Base-by-base conservation (phyloP, 2,888 invertebrate genomes). In the Cepaea hortensis region DNA sequence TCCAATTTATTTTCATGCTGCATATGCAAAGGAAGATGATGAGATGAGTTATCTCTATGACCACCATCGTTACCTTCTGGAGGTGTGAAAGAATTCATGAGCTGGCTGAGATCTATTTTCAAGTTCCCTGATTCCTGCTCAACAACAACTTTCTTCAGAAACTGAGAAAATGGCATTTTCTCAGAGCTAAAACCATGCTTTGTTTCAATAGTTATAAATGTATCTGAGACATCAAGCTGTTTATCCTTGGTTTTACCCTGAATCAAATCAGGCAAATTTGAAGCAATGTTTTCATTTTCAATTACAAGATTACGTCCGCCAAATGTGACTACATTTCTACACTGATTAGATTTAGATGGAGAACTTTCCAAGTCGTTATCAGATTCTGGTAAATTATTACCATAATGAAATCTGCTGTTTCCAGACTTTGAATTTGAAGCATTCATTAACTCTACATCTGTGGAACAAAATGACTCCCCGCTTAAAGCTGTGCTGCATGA, bases 121-220 rank as follows among this genome's bases (percentile, higher is more conserved):
- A 86, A 48, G 77, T 82, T 82, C 23, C 86, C 86, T 48, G 86
- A 86, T 15, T 82, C 77, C 68, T 35, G 65, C 70, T 86, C 86
- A 15, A 86, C 77, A 35, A 84, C 76, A 77, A 87, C 72, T 62
- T 84, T 80, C 70, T 84, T 81, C 55, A 87, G 23, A 81, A 84
- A 87, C 65, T 87, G 87, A 5, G 75, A 84, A 70, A 87, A 84
- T 62, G 87, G 87, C 46, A 87, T 84, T 62, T 84, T 84, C 50
- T 87, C 80, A 20, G 87, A 84, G 23, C 87, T 87, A 9, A 80
- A 75, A n/a, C 87, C 87, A 55, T 84, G 81, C 84, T 87, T 87
- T 6, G 87, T 87, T 62, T 87, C 84, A 70, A 87, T 81, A 50
- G 84, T 87, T 23, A 87, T 84, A 70, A 84, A 87, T 23, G 81